Conservation (phyloP, 2,888 invertebrate species). For the Drosophila koepferae region DNA sequence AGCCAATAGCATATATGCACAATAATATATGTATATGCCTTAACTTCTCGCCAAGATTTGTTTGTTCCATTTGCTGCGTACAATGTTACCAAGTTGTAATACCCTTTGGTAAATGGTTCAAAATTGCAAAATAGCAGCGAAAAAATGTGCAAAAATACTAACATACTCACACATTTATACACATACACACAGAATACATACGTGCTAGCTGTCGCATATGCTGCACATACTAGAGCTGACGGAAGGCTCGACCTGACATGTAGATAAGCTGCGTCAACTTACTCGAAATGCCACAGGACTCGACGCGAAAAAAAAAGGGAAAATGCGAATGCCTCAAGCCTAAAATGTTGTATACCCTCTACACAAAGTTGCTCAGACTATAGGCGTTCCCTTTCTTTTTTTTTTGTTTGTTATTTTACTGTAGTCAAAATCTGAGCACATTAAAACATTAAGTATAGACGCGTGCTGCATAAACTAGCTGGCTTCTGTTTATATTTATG, state of each 20-base stretch:
- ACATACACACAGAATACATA: not conserved
- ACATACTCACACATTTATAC: conserved; percentile 8
- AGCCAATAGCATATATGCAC: not conserved
- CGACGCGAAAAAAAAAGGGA: conserved; percentile 9
- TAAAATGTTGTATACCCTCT: conserved; percentile 3
- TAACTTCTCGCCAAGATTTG: conserved; percentile 11
- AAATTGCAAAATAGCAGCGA: conserved; percentile 52
- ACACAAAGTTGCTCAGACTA: not conserved
- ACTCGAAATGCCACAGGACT: conserved; percentile 38
- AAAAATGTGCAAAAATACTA: conserved; percentile 68
- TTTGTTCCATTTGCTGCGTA: conserved; percentile 23
- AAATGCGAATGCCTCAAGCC: conserved; percentile 1
- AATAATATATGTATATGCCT: not conserved
- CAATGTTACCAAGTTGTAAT: conserved; percentile 35
- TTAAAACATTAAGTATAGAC: not conserved
- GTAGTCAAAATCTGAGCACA: not conserved
- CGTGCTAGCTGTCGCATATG: conserved; percentile 14
- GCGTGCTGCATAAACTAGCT: not conserved
- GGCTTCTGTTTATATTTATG: not conserved
- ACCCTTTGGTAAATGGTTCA: conserved; percentile 39
- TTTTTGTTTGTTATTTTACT: not conserved
- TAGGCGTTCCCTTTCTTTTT: not conserved
- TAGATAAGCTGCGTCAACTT: conserved; percentile 79
- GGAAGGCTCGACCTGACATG: conserved; percentile 57
- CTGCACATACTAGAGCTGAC: conserved; percentile 34